A percentile compares a stretch with the other conserved stretches of the same genome.
Conservation (phyloP, 2,888 invertebrate genomes). For the Leucoma salicis region DNA sequence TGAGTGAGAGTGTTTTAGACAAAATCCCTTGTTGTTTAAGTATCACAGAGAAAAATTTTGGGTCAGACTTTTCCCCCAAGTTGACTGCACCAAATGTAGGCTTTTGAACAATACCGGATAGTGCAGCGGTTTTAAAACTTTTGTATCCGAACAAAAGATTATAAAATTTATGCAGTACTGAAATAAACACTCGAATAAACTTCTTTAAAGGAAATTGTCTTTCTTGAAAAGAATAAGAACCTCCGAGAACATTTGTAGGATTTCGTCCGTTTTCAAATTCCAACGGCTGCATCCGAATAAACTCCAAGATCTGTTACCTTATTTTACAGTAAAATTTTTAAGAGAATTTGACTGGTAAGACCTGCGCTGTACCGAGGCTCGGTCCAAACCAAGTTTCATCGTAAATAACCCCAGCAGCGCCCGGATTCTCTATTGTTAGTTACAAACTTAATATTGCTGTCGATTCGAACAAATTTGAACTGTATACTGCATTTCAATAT, state of each 20-base stretch:
- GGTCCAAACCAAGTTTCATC: constrained; percentile 29
- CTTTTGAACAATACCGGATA: too few relatives aligned
- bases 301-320: constrained; percentile 34
- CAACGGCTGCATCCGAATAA: constrained; percentile 27
- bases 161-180: too few relatives aligned
- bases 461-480: constrained; percentile 31
- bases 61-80: too few relatives aligned
- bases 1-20: too few relatives aligned
- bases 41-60: too few relatives aligned
- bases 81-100: too few relatives aligned
- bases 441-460: constrained; percentile 27
- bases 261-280: constrained; percentile 31
- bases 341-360: constrained; percentile 21
- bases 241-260: constrained; percentile 21
- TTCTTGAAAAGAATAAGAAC: constrained; percentile 24
- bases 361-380: constrained; percentile 12
- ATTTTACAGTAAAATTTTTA: constrained; percentile 36
- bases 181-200: too few relatives aligned
- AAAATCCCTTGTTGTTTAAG: too few relatives aligned
- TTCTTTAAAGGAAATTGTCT: constrained; percentile 25
- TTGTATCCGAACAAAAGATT: too few relatives aligned
- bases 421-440: constrained; percentile 24
- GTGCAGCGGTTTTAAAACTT: too few relatives aligned
- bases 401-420: constrained; percentile 30
- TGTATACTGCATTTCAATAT: constrained; percentile 12